Evolutionary conservation across 2,797 vertebrate species (phyloP).

Genomic region (Eutrigla gurnardus): DNA sequence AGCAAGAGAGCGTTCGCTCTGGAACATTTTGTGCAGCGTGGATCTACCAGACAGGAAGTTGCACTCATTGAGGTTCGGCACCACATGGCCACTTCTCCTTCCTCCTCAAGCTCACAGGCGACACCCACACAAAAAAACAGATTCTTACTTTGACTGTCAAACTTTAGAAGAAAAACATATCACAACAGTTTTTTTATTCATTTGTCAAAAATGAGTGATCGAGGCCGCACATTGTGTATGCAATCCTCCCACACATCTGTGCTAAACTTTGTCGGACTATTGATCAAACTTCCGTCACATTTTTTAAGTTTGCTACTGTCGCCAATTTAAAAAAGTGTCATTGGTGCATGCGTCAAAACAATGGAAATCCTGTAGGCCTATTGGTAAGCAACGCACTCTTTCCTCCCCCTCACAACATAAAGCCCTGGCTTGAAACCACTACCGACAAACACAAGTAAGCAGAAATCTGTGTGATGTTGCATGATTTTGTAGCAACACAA

Average conservation of each 20-base stretch:
- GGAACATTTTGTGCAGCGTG: slow-evolving; percentile 40
- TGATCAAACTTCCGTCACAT: slow-evolving; percentile 49
- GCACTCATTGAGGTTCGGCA: slow-evolving; percentile 24
- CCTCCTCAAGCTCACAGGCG: slow-evolving; percentile 24
- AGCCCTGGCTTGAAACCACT: slow-evolving; percentile 32
- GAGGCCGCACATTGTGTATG: slow-evolving; percentile 36
- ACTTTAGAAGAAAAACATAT: slow-evolving; percentile 26
- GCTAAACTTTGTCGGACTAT: slow-evolving; percentile 47
- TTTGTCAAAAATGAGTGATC: slow-evolving; percentile 62
- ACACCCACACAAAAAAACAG: slow-evolving; percentile 43
- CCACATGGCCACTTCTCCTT: slow-evolving; percentile 55
- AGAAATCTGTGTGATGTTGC: slow-evolving; percentile 8
- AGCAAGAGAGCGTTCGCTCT: neutral
- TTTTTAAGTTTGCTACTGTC: slow-evolving; percentile 49
- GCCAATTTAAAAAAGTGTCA: slow-evolving; percentile 65
- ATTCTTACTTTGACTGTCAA: slow-evolving; percentile 45
- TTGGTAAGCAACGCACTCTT: slow-evolving; percentile 20
- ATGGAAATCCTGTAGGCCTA: slow-evolving; percentile 48
- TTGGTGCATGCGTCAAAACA: slow-evolving; percentile 65
- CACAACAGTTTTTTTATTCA: slow-evolving; percentile 9
- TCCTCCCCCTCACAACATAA: slow-evolving; percentile 68
- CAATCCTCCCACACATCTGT: slow-evolving; percentile 61
- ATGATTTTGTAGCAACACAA: slow-evolving; percentile 20
- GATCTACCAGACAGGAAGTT: slow-evolving; percentile 56
- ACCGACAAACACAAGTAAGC: slow-evolving; percentile 17